phyloP scores from a whole-genome alignment of 2,113 vertebrate species.

The Pelvicachromis taeniatus region DNA sequence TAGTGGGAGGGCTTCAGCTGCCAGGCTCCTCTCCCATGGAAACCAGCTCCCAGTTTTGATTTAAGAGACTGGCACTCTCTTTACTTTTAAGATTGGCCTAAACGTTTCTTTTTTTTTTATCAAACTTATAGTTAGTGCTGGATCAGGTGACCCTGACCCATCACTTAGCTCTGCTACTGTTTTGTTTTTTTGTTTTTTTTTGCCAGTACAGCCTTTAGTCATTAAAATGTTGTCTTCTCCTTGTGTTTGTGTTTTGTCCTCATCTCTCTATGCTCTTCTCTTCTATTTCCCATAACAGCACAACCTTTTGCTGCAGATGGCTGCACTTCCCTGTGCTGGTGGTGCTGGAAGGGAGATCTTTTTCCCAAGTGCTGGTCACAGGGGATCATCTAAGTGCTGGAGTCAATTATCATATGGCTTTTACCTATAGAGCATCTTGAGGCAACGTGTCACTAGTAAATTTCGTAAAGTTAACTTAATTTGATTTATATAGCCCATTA shows the following conservation, averaged over 20 bases:
- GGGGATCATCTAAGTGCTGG: background rate
- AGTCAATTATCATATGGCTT: background rate
- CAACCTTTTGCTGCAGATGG: background rate
- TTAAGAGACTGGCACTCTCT: background rate
- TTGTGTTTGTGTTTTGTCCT: background rate
- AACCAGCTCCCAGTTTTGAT: background rate
- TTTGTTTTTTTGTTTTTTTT: background rate
- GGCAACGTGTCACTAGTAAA: background rate
- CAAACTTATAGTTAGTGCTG: background rate
- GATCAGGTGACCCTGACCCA: background rate
- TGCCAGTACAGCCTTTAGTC: background rate
- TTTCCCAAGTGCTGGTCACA: background rate
- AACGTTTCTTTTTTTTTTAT: rapidly evolving
- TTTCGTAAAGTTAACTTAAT: background rate
- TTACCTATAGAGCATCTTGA: background rate
- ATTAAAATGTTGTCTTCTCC: background rate
- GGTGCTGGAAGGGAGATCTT: background rate
- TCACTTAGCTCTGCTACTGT: background rate
- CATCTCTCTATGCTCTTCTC: background rate
- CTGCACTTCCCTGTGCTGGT: background rate
- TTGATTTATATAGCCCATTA: background rate
- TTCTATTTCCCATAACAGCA: background rate
- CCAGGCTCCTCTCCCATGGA: background rate
- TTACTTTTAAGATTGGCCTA: background rate
- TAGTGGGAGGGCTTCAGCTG: background rate